These are phyloP conservation scores for Euzophera pinguis DNA, from an alignment of 2,888 invertebrate species.

Conservation along the genomic window DNA sequence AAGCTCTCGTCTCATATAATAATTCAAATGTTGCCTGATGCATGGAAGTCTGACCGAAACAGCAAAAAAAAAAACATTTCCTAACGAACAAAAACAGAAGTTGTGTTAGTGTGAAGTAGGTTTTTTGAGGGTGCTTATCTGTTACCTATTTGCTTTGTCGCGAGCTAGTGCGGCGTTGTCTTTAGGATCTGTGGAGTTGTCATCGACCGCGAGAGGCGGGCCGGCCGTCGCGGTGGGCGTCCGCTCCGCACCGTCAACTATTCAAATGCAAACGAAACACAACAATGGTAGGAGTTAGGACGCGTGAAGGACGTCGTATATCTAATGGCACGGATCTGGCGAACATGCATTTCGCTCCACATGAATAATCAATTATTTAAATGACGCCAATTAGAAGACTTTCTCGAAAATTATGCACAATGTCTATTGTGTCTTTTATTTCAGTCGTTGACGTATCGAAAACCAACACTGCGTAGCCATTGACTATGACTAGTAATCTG, in stretches of 20 bases:
- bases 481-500: conserved; percentile 67
- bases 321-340: conserved; percentile 69
- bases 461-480: conserved; percentile 56
- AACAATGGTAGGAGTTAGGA: conserved; percentile 78
- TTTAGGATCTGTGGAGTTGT: conserved; percentile 27
- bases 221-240: conserved; percentile 57
- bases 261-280: conserved; percentile 73
- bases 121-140: conserved; percentile 24
- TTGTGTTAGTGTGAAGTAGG: conserved; percentile 43
- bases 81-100: conserved; percentile 39
- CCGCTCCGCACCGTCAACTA: conserved; percentile 56
- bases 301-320: conserved; percentile 77
- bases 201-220: conserved; percentile 54
- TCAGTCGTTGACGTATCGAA: conserved; percentile 31
- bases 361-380: conserved; percentile 79
- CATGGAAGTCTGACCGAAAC: conserved; percentile 39
- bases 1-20: conserved; percentile 49
- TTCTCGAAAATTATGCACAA: conserved; percentile 51
- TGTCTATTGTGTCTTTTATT: conserved; percentile 43
- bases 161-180: conserved; percentile 18
- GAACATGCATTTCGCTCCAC: conserved; percentile 69
- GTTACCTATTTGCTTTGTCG: not conserved
- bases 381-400: conserved; percentile 66
- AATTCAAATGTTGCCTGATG: conserved; percentile 51
- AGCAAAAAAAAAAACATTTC: conserved; percentile 48